Percentiles rank a stretch among this genome's conserved stretches.
Conservation (phyloP, 2,888 invertebrate genomes). For the Pristionchus japonicus region DNA sequence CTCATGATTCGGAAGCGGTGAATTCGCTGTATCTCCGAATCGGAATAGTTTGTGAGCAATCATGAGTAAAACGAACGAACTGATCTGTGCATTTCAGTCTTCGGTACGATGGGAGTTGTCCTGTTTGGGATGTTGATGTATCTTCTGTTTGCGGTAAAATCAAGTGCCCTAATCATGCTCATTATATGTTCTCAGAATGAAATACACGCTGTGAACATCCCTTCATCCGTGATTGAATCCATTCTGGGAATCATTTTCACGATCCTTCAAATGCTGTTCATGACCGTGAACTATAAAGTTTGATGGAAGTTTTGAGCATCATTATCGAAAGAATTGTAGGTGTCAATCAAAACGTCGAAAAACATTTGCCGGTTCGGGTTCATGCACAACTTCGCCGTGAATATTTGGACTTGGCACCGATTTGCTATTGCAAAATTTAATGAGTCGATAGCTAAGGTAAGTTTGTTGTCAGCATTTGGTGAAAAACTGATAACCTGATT, state of each 20-base stretch:
- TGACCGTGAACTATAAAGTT: slow-evolving; percentile 1
- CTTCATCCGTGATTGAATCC: background rate
- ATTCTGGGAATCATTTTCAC: background rate
- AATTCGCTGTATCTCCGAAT: slow-evolving; percentile 25
- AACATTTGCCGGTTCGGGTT: slow-evolving; percentile 43
- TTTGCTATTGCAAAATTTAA: background rate
- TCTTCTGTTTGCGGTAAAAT: background rate
- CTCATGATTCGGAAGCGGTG: background rate
- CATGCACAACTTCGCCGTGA: slow-evolving; percentile 5
- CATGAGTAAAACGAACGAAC: background rate
- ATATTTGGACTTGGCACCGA: slow-evolving; percentile 34
- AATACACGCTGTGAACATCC: background rate
- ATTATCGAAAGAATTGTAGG: background rate
- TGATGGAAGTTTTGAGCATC: background rate
- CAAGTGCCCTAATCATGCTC: too few relatives aligned
- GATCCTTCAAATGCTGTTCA: slow-evolving; percentile 15
- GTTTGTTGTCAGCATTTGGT: too few relatives aligned
- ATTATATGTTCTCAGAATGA: background rate
- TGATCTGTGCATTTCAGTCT: background rate
- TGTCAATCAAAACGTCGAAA: background rate
- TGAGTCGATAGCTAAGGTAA: background rate
- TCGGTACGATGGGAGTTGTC: slow-evolving; percentile 5
- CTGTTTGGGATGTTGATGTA: background rate
- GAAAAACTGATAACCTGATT: too few relatives aligned
- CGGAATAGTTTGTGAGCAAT: background rate